Conservation (phyloP, 2,888 invertebrate species). For the Junonia oenone region DNA sequence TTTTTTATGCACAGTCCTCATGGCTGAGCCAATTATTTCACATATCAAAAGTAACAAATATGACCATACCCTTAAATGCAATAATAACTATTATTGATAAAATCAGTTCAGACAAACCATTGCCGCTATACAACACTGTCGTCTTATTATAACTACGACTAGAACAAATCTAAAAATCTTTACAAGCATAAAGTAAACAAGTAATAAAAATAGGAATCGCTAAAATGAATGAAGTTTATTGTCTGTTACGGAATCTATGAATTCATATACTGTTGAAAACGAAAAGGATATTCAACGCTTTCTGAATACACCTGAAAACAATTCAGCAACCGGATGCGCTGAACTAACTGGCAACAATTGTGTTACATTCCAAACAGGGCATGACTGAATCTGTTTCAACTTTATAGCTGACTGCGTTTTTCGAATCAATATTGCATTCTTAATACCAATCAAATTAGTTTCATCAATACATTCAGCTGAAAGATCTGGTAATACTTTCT, state of each 20-base stretch:
- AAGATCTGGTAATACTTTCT: too few relatives aligned
- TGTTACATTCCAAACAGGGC: constrained; percentile 50
- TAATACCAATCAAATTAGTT: too few relatives aligned
- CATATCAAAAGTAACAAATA: too few relatives aligned
- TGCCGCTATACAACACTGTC: too few relatives aligned
- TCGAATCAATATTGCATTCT: constrained; percentile 48
- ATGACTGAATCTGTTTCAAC: constrained; percentile 56
- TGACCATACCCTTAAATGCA: too few relatives aligned
- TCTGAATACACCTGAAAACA: constrained; percentile 58
- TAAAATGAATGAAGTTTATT: background rate
- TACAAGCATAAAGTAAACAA: background rate
- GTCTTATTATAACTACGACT: too few relatives aligned
- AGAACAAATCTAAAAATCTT: too few relatives aligned
- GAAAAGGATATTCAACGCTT: constrained; percentile 43
- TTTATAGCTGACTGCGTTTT: constrained; percentile 52
- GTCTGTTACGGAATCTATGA: constrained; percentile 12
- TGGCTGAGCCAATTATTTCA: too few relatives aligned
- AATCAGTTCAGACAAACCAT: too few relatives aligned
- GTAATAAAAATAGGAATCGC: background rate
- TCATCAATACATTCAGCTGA: too few relatives aligned
- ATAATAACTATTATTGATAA: too few relatives aligned
- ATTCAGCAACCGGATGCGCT: constrained; percentile 51
- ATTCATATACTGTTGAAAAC: constrained; percentile 41
- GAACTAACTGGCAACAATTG: constrained; percentile 47
- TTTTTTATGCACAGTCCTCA: too few relatives aligned